Conservation (phyloP, 2,113 vertebrate genomes). For the Aptenodytes forsteri region DNA sequence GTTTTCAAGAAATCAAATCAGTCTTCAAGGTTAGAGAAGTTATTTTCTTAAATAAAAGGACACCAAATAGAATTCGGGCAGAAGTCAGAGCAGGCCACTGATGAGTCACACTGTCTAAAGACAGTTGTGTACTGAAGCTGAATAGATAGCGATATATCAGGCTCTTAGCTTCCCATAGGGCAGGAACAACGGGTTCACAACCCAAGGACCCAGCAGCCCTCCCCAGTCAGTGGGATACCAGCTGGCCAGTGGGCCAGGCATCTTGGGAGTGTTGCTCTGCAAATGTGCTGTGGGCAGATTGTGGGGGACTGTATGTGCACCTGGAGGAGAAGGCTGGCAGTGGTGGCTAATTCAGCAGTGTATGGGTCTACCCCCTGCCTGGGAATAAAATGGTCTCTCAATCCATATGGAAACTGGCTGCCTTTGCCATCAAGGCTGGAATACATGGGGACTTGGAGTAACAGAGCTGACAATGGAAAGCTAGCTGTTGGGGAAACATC, state of each 20-base stretch:
- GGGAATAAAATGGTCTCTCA: not conserved
- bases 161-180: not conserved
- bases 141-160: not conserved
- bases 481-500: not conserved
- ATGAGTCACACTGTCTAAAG: conserved; percentile 3
- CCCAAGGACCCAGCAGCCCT: not conserved
- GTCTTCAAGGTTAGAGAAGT: not conserved
- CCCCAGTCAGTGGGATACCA: not conserved
- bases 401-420: not conserved
- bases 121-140: not conserved
- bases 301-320: fast-evolving
- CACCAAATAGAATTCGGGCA: not conserved
- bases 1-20: not conserved
- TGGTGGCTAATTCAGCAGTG: fast-evolving
- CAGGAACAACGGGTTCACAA: not conserved
- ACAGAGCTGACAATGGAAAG: not conserved
- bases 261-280: not conserved
- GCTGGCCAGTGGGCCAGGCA: not conserved
- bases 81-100: not conserved
- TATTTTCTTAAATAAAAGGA: conserved; percentile 5
- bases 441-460: not conserved
- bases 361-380: not conserved
- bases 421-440: not conserved
- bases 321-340: not conserved
- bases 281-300: fast-evolving